Evolutionary conservation across 2,888 invertebrate species (phyloP).

Genomic region (Scrobipalpa costella): DNA sequence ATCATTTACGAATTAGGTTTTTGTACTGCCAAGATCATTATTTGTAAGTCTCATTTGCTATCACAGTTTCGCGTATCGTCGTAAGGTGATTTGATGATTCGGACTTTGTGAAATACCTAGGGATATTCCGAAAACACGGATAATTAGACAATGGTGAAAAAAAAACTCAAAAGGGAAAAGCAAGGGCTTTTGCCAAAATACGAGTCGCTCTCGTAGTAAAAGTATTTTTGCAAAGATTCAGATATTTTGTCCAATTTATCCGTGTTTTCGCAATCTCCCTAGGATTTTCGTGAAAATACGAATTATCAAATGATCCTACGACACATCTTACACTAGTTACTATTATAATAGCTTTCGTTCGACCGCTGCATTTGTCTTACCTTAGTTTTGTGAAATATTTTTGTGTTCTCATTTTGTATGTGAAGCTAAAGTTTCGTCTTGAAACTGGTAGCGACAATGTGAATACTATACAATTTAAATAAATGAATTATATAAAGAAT

Average conservation of each 20-base stretch:
- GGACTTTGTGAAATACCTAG: no score
- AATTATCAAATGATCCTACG: no score
- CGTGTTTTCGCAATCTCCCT: no score
- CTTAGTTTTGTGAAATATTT: constrained; percentile 66
- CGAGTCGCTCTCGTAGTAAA: no score
- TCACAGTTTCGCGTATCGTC: constrained; percentile 42
- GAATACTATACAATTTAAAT: constrained; percentile 80
- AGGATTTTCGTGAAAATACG: no score
- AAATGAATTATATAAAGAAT: constrained; percentile 79
- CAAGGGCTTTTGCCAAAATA: no score
- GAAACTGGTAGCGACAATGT: constrained; percentile 76
- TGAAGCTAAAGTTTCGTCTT: constrained; percentile 73
- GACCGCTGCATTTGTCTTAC: constrained; percentile 75
- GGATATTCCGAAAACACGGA: no score
- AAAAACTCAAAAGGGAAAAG: no score
- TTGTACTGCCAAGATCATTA: constrained; percentile 59
- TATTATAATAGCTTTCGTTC: constrained; percentile 62
- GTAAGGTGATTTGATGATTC: no score
- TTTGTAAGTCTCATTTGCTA: constrained; percentile 49
- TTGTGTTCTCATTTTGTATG: constrained; percentile 79
- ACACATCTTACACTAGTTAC: constrained; percentile 46
- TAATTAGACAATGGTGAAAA: no score
- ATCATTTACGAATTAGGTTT: not conserved
- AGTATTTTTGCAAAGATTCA: no score
- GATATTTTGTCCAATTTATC: no score